Percentiles rank a stretch among this genome's conserved stretches.
Conservation (phyloP, 1,140 invertebrate genomes). For the Hyles euphorbiae region DNA sequence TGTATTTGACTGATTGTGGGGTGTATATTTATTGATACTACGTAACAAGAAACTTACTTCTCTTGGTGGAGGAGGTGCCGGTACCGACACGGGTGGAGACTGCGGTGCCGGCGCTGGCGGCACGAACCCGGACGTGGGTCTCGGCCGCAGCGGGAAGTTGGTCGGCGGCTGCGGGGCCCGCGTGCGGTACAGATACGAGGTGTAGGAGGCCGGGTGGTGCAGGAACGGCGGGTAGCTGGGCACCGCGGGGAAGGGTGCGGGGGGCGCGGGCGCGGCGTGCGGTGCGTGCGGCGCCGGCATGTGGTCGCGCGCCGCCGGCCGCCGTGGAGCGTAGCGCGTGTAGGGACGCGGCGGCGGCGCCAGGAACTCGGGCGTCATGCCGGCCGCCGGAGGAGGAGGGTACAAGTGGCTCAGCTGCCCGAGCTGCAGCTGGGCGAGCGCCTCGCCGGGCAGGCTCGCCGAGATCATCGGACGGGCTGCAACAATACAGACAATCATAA, state of each 20-base stretch:
- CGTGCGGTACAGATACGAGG: constrained; percentile 48
- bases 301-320: constrained; percentile 39
- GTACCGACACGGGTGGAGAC: constrained; percentile 48
- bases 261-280: constrained; percentile 36
- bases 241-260: constrained; percentile 47
- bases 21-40: no score
- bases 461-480: constrained; percentile 73
- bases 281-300: constrained; percentile 39
- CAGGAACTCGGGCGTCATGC: constrained; percentile 70
- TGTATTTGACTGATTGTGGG: no score
- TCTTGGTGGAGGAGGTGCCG: constrained; percentile 46
- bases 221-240: constrained; percentile 57
- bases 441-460: constrained; percentile 72
- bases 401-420: constrained; percentile 59
- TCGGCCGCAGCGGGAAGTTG: constrained; percentile 46
- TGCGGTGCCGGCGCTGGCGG: constrained; percentile 54
- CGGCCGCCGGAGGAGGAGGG: constrained; percentile 47
- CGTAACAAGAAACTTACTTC: constrained; percentile 34
- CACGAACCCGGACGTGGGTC: constrained; percentile 56
- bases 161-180: constrained; percentile 42
- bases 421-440: constrained; percentile 66
- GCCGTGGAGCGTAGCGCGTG: constrained; percentile 55
- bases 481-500: neutral
- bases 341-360: constrained; percentile 67
- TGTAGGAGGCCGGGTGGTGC: constrained; percentile 44